Base-by-base conservation (phyloP, 2,888 invertebrate genomes). In the Dynastes tityus region DNA sequence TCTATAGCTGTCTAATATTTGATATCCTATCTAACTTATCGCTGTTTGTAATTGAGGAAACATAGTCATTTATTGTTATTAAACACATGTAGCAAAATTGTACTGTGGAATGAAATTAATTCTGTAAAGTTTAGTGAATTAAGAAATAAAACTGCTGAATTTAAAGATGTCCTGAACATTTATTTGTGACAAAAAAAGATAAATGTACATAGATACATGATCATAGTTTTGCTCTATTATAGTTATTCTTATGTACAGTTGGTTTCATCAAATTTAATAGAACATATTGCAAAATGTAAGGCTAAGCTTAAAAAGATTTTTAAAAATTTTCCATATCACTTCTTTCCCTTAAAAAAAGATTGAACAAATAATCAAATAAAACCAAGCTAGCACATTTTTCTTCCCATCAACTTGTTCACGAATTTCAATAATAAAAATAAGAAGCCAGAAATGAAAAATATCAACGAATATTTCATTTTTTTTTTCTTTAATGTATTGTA, bases 101-200 rank as follows among this genome's bases (percentile, higher is more conserved):
- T 22, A 22, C 22, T 22, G 22, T 22, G 22, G 22, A 45, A 11
- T 45, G 11, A 1, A 11, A 11, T 8, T 45, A 11, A 45, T 11
- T 8, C 6, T 8, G 8, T 8, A 45, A 45, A 45, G 11, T 45
- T 45, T 45, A 45, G 11, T 5, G 8, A 58, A 58, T n/a, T 58
- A 40, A 40, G 6, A 73, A 40, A 73, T 73, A 37, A 73, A 73
- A 73, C 32, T 9, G 37, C 32, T 2, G 37, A 2, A 11, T 55
- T 58, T 73, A 73, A 73, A 73, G 73, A 73, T 58, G 73, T 73
- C 73, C 58, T 86, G 86, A 88, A 88, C 88, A 88, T 88, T 88
- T 88, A 88, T 88, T 87, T 85, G 86, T 88, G 88, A 88, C 88
- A 88, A 88, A 88, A 45, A 45, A 86, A 87, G 87, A 84, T 87